A percentile compares a stretch with the other conserved stretches of the same genome.
These are phyloP conservation scores for Trisateles emortualis DNA, from an alignment of 2,888 invertebrate genomes.

Conservation along the genomic window DNA sequence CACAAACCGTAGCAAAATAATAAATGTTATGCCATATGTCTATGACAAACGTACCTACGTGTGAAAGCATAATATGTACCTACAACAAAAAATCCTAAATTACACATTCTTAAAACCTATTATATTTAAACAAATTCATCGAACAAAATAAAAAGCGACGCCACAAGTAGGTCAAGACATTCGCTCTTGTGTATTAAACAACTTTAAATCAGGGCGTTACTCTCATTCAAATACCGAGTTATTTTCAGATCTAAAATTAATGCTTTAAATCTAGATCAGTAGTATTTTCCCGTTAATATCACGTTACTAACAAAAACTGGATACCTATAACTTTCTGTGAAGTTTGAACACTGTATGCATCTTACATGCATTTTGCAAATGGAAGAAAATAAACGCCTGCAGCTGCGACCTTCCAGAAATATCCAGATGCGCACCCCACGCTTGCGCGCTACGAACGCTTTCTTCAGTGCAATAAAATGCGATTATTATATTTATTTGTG, in stretches of 20 bases:
- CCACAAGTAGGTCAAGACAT: constrained; percentile 61
- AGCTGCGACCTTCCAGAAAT: constrained; percentile 73
- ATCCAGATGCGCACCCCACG: constrained; percentile 43
- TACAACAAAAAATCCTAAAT: neutral
- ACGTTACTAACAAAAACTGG: neutral
- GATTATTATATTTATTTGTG: constrained; percentile 63
- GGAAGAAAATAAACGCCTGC: constrained; percentile 48
- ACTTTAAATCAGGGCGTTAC: constrained; percentile 52
- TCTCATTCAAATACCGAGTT: constrained; percentile 49
- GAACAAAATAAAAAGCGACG: constrained; percentile 29
- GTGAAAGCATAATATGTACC: neutral
- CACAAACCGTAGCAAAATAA: neutral
- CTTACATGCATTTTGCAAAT: constrained; percentile 45
- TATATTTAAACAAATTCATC: constrained; percentile 20
- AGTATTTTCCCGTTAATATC: neutral
- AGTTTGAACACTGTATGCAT: constrained; percentile 17
- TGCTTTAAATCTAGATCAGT: constrained; percentile 36
- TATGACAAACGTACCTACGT: neutral
- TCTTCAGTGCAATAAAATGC: constrained; percentile 66
- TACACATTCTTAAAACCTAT: neutral
- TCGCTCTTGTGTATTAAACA: constrained; percentile 51
- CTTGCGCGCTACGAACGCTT: constrained; percentile 47
- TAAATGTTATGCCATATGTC: neutral
- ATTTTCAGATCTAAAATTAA: constrained; percentile 46
- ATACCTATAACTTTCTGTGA: constrained; percentile 7